A percentile compares a stretch with the other conserved stretches of the same genome.
These are phyloP conservation scores for Rhegmatorhina hoffmannsi DNA, from an alignment of 2,113 vertebrate genomes.

Conservation along the genomic window DNA sequence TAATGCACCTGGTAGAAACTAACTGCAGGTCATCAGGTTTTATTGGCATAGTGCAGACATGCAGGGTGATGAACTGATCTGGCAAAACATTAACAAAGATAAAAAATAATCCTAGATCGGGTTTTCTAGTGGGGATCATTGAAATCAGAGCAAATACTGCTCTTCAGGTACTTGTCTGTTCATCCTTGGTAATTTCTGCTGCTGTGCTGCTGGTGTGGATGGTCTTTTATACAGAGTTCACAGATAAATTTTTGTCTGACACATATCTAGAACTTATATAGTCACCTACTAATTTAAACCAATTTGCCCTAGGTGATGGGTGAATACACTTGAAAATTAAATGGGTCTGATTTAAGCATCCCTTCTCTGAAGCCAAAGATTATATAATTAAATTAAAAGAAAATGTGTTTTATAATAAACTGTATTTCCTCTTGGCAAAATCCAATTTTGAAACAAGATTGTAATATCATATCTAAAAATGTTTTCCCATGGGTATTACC, in stretches of 20 bases:
- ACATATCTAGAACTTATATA: constrained; percentile 20
- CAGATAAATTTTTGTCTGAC: constrained; percentile 29
- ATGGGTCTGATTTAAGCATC: constrained; percentile 59
- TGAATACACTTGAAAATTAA: constrained; percentile 49
- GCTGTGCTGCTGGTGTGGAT: background rate
- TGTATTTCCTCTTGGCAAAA: constrained; percentile 65
- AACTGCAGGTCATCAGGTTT: constrained; percentile 69
- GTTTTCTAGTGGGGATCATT: background rate
- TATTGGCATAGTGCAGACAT: constrained; percentile 45
- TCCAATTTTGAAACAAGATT: constrained; percentile 68
- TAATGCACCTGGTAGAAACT: constrained; percentile 67
- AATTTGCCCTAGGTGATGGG: constrained; percentile 48
- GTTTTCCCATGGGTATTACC: constrained; percentile 66
- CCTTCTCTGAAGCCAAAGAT: constrained; percentile 59
- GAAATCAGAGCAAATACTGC: background rate
- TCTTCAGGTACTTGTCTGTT: background rate
- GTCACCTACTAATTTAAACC: constrained; percentile 52
- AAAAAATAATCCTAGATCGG: background rate
- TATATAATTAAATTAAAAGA: constrained; percentile 74
- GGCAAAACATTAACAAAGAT: constrained; percentile 58
- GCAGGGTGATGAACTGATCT: constrained; percentile 55
- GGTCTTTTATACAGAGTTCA: background rate
- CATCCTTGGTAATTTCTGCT: constrained; percentile 13
- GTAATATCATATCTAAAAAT: constrained; percentile 65
- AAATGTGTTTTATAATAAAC: constrained; percentile 70